Evolutionary conservation across 2,113 vertebrate species (phyloP).

Genomic region (Leptosomus discolor): DNA sequence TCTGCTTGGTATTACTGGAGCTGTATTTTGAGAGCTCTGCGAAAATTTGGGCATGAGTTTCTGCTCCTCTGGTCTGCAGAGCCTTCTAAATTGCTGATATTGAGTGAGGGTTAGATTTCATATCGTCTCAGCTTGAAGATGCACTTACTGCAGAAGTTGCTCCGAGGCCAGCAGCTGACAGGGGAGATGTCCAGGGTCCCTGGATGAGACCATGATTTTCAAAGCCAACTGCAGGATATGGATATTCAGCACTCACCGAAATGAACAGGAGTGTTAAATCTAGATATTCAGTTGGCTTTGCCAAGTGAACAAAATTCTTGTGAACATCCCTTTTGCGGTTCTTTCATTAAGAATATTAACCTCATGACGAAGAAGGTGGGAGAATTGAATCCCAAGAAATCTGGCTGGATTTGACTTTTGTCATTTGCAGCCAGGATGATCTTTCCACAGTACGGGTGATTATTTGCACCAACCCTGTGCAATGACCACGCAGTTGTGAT

Average conservation of each 20-base stretch:
- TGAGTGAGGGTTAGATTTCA: background rate
- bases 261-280: background rate
- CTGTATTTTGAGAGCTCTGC: background rate
- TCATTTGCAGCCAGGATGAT: background rate
- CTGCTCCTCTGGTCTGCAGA: background rate
- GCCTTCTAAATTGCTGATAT: background rate
- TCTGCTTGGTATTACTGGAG: rapidly evolving
- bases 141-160: background rate
- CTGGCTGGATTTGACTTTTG: background rate
- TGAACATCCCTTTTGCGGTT: background rate
- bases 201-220: background rate
- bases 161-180: background rate
- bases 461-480: background rate
- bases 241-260: background rate
- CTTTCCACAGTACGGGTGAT: background rate
- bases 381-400: background rate
- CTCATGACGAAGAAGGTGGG: background rate
- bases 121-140: background rate
- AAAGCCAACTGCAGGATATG: background rate
- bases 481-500: rapidly evolving
- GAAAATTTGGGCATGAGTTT: background rate
- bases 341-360: background rate
- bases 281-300: background rate
- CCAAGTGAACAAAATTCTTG: background rate
- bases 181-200: background rate